These are phyloP conservation scores for Sorex araneus DNA, from an alignment of 2,113 vertebrate genomes.

Conservation along the genomic window DNA sequence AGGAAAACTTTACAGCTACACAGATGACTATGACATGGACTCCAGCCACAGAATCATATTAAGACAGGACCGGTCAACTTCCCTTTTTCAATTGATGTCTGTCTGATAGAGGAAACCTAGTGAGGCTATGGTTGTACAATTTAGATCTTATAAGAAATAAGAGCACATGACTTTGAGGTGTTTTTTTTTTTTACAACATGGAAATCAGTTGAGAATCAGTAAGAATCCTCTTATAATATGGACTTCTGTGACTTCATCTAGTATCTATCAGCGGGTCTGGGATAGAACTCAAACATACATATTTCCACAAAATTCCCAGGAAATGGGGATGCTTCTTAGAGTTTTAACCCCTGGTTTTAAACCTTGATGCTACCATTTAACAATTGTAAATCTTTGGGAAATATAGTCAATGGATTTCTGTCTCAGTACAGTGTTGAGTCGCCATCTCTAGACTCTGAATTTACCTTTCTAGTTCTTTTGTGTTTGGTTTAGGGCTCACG, in stretches of 20 bases:
- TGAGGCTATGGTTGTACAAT: neutral
- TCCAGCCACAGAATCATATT: neutral
- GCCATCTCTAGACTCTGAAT: neutral
- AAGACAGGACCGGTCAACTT: neutral
- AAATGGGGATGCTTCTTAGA: neutral
- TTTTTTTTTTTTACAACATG: conserved; percentile 5
- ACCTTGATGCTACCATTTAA: conserved; percentile 19
- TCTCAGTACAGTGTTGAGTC: neutral
- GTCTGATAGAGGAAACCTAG: conserved; percentile 8
- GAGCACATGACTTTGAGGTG: neutral
- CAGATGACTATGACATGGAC: neutral
- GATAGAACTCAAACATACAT: neutral
- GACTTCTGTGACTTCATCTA: neutral
- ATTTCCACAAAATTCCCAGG: neutral
- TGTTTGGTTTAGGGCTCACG: no score
- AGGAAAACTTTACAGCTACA: conserved; percentile 7
- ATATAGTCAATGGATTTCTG: neutral
- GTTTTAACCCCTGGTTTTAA: neutral
- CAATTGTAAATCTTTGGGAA: neutral
- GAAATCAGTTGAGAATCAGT: neutral
- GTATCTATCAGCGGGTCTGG: neutral
- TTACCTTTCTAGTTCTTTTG: neutral
- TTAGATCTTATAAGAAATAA: neutral
- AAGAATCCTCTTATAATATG: neutral
- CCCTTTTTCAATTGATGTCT: conserved; percentile 23